Conservation (phyloP, 2,113 vertebrate genomes). For the Acanthochromis polyacanthus region DNA sequence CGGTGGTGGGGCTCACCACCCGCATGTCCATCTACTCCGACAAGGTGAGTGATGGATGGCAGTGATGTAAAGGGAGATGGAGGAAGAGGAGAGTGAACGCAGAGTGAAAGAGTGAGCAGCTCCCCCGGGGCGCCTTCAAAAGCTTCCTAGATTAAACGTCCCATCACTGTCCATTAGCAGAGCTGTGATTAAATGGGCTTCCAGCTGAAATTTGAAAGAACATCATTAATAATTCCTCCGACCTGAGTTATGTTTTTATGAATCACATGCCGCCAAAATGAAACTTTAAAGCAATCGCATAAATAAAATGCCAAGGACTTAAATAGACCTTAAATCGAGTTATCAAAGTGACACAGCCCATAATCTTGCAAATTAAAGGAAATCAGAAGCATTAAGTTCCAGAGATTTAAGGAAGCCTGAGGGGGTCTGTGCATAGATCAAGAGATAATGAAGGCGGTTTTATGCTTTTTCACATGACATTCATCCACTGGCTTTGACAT, state of each 20-base stretch:
- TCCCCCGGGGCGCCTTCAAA: slow-evolving; percentile 61
- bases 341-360: slow-evolving; percentile 18
- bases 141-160: slow-evolving; percentile 69
- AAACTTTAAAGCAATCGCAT: slow-evolving; percentile 48
- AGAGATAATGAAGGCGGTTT: background rate
- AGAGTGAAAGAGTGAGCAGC: slow-evolving; percentile 26
- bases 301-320: slow-evolving; percentile 38
- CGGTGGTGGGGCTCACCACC: slow-evolving; percentile 96
- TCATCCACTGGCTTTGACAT: background rate
- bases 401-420: background rate
- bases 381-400: slow-evolving; percentile 6
- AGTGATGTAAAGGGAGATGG: slow-evolving; percentile 5
- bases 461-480: background rate
- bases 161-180: slow-evolving; percentile 68
- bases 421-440: background rate
- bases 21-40: slow-evolving; percentile 99
- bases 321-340: slow-evolving; percentile 8
- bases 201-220: slow-evolving; percentile 65
- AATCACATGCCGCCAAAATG: slow-evolving; percentile 31
- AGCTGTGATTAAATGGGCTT: slow-evolving; percentile 72
- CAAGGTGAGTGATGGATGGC: slow-evolving; percentile 88
- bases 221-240: slow-evolving; percentile 63
- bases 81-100: slow-evolving; percentile 9
- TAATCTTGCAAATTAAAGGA: slow-evolving; percentile 6
- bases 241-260: slow-evolving; percentile 51